These are phyloP conservation scores for Lepisosteus oculatus DNA, from an alignment of 2,113 vertebrate species.

Conservation along the genomic window DNA sequence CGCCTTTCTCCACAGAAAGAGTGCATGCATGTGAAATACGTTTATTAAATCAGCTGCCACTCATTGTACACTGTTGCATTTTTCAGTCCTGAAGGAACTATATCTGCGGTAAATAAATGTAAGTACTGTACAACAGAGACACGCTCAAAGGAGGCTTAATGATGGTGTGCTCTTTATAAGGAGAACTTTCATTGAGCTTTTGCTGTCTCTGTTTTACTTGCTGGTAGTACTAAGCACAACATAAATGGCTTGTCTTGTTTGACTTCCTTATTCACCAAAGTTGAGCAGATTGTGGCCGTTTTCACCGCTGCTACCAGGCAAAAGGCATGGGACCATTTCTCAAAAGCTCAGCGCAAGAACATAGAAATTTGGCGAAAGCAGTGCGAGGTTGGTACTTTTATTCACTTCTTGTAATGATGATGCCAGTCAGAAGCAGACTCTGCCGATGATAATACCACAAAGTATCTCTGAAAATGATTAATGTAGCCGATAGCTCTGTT, in stretches of 20 bases:
- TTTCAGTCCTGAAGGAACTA: constrained; percentile 54
- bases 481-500: constrained; percentile 16
- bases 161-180: not conserved
- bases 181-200: constrained; percentile 27
- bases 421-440: constrained; percentile 52
- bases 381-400: constrained; percentile 94
- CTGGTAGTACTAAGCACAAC: constrained; percentile 78
- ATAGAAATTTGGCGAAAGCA: constrained; percentile 99
- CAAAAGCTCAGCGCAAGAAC: constrained; percentile 99
- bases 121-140: constrained; percentile 57
- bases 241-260: constrained; percentile 99
- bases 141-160: constrained; percentile 33
- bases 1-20: too few relatives aligned
- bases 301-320: constrained; percentile 97
- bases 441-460: constrained; percentile 20
- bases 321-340: constrained; percentile 99
- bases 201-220: constrained; percentile 83
- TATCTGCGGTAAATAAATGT: constrained; percentile 54
- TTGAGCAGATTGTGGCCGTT: constrained; percentile 98
- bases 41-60: constrained; percentile 3
- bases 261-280: constrained; percentile 94
- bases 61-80: constrained; percentile 46
- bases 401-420: constrained; percentile 70
- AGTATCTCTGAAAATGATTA: constrained; percentile 6
- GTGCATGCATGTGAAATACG: too few relatives aligned